Conservation (phyloP, 37 sponge, comb jelly and placozoan species). For the Eunapius fragilis region DNA sequence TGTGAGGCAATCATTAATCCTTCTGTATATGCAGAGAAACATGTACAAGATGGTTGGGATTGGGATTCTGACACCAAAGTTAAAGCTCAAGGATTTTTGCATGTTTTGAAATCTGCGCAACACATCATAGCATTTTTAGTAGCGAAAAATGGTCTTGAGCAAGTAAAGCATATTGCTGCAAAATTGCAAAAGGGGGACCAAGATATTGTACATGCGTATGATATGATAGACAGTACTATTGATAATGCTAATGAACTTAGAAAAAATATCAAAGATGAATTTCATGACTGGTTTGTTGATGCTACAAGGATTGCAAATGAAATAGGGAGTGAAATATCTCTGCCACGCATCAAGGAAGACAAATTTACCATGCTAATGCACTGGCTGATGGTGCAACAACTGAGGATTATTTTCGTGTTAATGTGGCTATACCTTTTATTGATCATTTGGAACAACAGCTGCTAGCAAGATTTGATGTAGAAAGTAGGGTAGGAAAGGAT, state of each 20-base stretch:
- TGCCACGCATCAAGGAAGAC: constrained; percentile 32
- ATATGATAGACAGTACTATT: constrained; percentile 33
- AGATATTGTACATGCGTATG: constrained; percentile 30
- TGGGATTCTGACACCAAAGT: too few species aligned
- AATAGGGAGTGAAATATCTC: constrained; percentile 20
- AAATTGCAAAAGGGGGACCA: constrained; percentile 56
- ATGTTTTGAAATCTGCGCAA: too few species aligned
- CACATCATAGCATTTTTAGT: too few species aligned
- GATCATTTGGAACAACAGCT: constrained; percentile 32
- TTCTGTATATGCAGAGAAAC: too few species aligned
- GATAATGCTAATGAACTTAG: constrained; percentile 18
- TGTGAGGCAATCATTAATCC: too few species aligned
- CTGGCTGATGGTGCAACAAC: constrained; percentile 23
- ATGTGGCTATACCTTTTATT: constrained; percentile 44
- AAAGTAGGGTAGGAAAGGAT: constrained; percentile 3
- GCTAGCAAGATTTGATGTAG: constrained; percentile 20
- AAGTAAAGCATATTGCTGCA: constrained; percentile 43
- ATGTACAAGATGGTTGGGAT: too few species aligned
- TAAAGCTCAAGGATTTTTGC: too few species aligned
- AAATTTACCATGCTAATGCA: constrained; percentile 29
- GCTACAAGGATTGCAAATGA: constrained; percentile 27
- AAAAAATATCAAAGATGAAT: constrained; percentile 19
- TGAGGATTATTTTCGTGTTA: constrained; percentile 23
- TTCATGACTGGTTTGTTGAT: constrained; percentile 41
- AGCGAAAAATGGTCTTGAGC: not conserved